Base-by-base conservation (phyloP, 2,888 invertebrate genomes). In the Melanargia galathea region DNA sequence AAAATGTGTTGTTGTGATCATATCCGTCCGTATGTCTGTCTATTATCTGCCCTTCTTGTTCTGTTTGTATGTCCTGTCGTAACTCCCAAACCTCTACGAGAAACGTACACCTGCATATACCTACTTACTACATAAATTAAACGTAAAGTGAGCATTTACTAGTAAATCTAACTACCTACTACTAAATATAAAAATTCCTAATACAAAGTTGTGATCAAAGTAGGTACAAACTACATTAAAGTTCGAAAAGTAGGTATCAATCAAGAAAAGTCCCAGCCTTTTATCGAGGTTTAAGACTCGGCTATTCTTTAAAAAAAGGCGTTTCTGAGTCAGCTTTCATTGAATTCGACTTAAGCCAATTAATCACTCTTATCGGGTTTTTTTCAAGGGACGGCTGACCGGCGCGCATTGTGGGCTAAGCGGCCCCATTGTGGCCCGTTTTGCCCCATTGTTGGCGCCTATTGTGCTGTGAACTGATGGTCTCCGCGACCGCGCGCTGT, bases 341-440 rank as follows among this genome's bases (percentile, higher is more conserved):
- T 90, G 90, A 90, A 88, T 84, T 83, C 83, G 80, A 81, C 84
- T 90, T 87, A 83, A 84, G 82, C 83, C 90, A 86, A 90, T 91
- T 90, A 90, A 91, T 91, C 90, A 91, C 86, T 82, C 85, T 89
- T 91, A 91, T 91, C 90, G 83, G 86, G 43, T 78, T 78, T 86
- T 88, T 87, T 90, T 86, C 78, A 71, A 77, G 80, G 85, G 81
- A 79, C 73, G 78, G 78, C 81, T 84, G 86, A 81, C 86, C 85
- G 82, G 84, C 82, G 78, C 82, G 77, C 77, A 77, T 81, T 79
- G 79, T 78, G 81, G 82, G 80, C 83, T 80, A 84, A 89, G 82
- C 80, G 76, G 74, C 62, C 60, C 75, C 74, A 78, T 82, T 84
- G 81, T 80, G 79, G 68, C 70, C 77, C 77, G 77, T 77, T 83